Conservation (phyloP, 2,797 vertebrate genomes). For the Acanthurus lineatus region DNA sequence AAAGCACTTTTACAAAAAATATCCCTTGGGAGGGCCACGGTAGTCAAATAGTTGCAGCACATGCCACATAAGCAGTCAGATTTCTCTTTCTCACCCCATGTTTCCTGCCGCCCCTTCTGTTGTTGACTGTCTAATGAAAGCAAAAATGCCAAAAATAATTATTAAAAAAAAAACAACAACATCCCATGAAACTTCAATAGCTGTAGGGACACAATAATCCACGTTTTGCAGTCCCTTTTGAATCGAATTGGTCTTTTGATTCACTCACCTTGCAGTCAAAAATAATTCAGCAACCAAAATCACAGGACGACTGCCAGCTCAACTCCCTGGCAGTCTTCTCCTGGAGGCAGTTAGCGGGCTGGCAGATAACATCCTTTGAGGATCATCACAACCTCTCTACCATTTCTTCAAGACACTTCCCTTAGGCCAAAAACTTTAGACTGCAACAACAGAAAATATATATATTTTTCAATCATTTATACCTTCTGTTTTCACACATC, state of each 20-base stretch:
- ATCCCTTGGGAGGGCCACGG: neutral
- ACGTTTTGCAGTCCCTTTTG: constrained; percentile 45
- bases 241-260: constrained; percentile 61
- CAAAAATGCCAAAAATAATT: constrained; percentile 1
- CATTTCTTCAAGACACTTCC: constrained; percentile 63
- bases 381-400: constrained; percentile 63
- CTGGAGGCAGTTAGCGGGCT: constrained; percentile 73
- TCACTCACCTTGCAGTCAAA: constrained; percentile 59
- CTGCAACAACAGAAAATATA: constrained; percentile 44
- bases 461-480: constrained; percentile 40
- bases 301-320: constrained; percentile 59
- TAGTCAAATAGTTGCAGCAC: neutral
- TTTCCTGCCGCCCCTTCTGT: neutral
- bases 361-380: constrained; percentile 73
- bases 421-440: constrained; percentile 63
- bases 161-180: neutral
- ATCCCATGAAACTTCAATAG: constrained; percentile 34
- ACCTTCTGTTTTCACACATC: constrained; percentile 42
- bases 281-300: constrained; percentile 60
- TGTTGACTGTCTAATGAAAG: neutral
- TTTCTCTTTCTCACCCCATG: neutral
- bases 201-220: constrained; percentile 41
- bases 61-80: neutral
- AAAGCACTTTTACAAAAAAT: constrained; percentile 23
- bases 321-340: constrained; percentile 63